Evolutionary conservation across 2,888 invertebrate species (phyloP).

Genomic region (Ennomos fuscantarius): DNA sequence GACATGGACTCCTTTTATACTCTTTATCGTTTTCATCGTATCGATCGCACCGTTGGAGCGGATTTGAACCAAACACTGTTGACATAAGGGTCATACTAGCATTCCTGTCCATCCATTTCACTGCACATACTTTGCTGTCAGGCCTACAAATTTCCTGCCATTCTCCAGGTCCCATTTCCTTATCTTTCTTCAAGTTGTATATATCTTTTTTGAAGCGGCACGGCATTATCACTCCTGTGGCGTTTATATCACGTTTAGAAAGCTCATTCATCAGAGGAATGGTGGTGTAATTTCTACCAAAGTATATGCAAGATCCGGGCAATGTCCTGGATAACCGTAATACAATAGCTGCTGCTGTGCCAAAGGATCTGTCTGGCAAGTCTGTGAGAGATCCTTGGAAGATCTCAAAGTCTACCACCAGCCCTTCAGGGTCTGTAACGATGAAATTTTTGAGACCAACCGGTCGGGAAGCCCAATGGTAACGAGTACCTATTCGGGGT

Average conservation of each 20-base stretch:
- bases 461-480: constrained; percentile 50
- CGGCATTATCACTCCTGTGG: constrained; percentile 22
- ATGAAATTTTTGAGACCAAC: constrained; percentile 57
- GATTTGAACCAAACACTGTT: constrained; percentile 44
- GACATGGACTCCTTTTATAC: constrained; percentile 40
- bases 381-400: constrained; percentile 36
- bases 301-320: constrained; percentile 20
- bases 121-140: constrained; percentile 39
- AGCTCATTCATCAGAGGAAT: constrained; percentile 37
- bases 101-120: constrained; percentile 52
- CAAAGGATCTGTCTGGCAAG: constrained; percentile 32
- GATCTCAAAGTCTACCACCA: constrained; percentile 44
- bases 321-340: constrained; percentile 37
- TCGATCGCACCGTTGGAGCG: constrained; percentile 20
- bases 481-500: constrained; percentile 37
- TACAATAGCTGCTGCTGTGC: constrained; percentile 36
- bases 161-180: constrained; percentile 36
- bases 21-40: constrained; percentile 14
- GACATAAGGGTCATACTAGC: constrained; percentile 41
- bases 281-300: constrained; percentile 27
- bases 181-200: constrained; percentile 34
- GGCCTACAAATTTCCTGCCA: constrained; percentile 39
- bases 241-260: constrained; percentile 26
- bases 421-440: constrained; percentile 42
- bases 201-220: constrained; percentile 18